Conservation (phyloP, 2,113 vertebrate species). For the Odocoileus virginianus region DNA sequence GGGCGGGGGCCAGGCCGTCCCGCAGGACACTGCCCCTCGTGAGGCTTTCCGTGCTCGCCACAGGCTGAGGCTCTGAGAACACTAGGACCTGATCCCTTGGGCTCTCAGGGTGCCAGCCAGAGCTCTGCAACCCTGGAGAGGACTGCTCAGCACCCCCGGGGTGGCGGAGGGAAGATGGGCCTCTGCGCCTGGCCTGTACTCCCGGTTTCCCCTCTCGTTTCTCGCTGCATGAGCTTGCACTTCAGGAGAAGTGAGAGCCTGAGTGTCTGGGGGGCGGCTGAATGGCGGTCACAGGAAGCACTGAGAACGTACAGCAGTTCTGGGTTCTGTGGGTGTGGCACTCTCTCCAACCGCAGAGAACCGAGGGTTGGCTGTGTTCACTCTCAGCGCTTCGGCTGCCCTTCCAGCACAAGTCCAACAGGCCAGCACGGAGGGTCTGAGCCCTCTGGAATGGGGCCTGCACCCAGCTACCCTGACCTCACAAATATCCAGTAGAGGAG, state of each 20-base stretch:
- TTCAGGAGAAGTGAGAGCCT: neutral
- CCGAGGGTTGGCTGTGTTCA: neutral
- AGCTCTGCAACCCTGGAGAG: neutral
- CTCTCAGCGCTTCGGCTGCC: rapidly evolving
- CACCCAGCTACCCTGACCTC: neutral
- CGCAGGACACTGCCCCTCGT: neutral
- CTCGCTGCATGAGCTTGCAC: rapidly evolving
- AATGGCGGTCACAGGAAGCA: neutral
- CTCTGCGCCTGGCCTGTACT: neutral
- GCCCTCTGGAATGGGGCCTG: neutral
- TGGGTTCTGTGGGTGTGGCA: neutral
- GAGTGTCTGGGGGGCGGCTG: neutral
- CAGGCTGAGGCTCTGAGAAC: neutral
- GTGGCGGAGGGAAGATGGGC: neutral
- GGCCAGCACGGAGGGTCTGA: neutral
- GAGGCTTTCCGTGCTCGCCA: neutral
- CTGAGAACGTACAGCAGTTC: neutral
- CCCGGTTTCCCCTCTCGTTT: neutral
- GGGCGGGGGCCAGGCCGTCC: neutral
- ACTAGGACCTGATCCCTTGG: neutral
- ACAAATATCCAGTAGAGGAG: neutral
- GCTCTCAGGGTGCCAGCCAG: neutral
- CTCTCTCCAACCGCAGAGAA: neutral
- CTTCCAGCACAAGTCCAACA: neutral
- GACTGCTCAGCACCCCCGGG: neutral